Base-by-base conservation (phyloP, 2,888 invertebrate genomes). In the Galerucella pusilla region DNA sequence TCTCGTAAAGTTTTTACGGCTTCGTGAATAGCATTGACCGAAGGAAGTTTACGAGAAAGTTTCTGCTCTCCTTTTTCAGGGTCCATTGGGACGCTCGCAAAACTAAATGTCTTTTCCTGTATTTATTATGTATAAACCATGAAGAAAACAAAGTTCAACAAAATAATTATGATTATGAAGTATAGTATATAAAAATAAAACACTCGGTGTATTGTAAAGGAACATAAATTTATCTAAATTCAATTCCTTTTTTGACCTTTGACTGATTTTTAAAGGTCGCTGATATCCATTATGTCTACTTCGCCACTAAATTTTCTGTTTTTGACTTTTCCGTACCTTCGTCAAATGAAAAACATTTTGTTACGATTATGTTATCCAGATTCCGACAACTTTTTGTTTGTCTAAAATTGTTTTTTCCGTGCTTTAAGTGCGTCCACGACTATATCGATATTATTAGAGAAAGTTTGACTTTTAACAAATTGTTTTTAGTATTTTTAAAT, bases 1-100 rank as follows among this genome's bases (percentile, higher is more conserved):
- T 72, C 66, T 66, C 72, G 72, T 72, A 72, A 72, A 72, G 66
- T 66, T 66, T 72, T 72, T 72, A 72, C 72, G 72, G 49, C 66
- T 72, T 35, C 46, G 42, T 28, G 60, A 72, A 59, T 66, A 49
- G 71, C 46, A 65, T 60, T 66, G 66, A 60, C 66, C 72, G 60
- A 72, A 72, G 66, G 28, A 72, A 72, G 66, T 72, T 72, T 72
- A 71, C 66, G 59, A 59, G 54, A 54, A 65, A 66, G 59, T 60
- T 65, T 35, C 46, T 20, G 64, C 64, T 46, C 64, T 46, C 45
- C 46, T 65, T 46, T 46, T 65, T 45, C 20, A 12, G 12, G 16
- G 46, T 20, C 64, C 59, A 57, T 59, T 59, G 66, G 72, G 66
- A 60, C 66, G 60, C 66, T 60, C 46, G 64, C 66, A 67, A 25